These are phyloP conservation scores for Toxonevra muliebris DNA, from an alignment of 2,888 invertebrate species.

Conservation along the genomic window DNA sequence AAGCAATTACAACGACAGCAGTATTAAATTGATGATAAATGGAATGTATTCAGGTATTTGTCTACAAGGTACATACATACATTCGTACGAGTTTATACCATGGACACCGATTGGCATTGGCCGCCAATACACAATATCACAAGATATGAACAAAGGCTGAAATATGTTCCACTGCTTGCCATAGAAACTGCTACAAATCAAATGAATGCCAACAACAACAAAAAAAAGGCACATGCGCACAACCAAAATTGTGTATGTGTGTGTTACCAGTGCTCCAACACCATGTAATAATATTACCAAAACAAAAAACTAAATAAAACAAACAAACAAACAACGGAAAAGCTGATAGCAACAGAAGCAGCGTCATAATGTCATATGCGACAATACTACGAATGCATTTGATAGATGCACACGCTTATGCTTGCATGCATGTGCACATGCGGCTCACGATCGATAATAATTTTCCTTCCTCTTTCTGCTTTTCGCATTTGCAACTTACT, in stretches of 20 bases:
- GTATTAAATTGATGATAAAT: neutral
- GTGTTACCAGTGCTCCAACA: neutral
- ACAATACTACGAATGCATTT: too few species aligned
- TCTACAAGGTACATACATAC: too few species aligned
- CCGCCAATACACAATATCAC: neutral
- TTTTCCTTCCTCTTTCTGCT: neutral
- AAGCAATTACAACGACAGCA: neutral
- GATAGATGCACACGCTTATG: slow-evolving; percentile 4
- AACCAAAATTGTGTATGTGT: too few species aligned
- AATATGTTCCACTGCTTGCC: neutral
- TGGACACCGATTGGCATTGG: slow-evolving; percentile 18
- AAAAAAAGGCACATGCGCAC: too few species aligned
- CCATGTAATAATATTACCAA: neutral
- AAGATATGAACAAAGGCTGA: too few species aligned
- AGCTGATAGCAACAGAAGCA: neutral
- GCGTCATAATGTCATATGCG: neutral
- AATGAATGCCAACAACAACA: neutral
- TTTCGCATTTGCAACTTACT: slow-evolving; percentile 2
- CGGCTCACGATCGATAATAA: neutral
- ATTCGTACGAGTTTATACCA: neutral
- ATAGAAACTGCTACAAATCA: slow-evolving; percentile 3
- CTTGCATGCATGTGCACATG: neutral
- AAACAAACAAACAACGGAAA: slow-evolving; percentile 16
- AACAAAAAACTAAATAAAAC: slow-evolving; percentile 3
- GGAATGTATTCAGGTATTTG: too few species aligned